Conservation (phyloP, 1,140 invertebrate species). For the Drosophila nebulosa region DNA sequence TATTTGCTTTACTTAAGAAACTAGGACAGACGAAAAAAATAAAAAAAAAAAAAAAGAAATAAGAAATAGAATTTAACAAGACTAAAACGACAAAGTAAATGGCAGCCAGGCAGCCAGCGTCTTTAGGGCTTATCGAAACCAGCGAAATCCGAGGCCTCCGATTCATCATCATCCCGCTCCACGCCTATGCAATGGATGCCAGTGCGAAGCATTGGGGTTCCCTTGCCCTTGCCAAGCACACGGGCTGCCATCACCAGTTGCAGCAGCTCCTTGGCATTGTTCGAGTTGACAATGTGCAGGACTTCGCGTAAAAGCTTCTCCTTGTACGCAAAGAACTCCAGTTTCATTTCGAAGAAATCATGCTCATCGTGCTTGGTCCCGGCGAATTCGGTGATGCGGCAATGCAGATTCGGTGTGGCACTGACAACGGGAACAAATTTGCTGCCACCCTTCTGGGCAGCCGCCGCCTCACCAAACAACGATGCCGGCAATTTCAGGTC, state of each 20-base stretch:
- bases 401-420: slow-evolving; percentile 76
- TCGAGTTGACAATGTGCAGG: slow-evolving; percentile 80
- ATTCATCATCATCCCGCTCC: slow-evolving; percentile 81
- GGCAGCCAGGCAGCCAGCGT: neutral
- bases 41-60: neutral
- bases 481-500: slow-evolving; percentile 71
- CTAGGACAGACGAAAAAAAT: neutral
- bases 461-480: slow-evolving; percentile 53
- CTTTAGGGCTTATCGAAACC: slow-evolving; percentile 62
- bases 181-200: slow-evolving; percentile 82
- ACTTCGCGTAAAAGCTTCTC: slow-evolving; percentile 82
- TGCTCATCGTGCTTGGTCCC: slow-evolving; percentile 69
- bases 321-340: slow-evolving; percentile 82
- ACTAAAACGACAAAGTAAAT: neutral
- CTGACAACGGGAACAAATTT: slow-evolving; percentile 65
- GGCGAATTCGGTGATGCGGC: slow-evolving; percentile 67
- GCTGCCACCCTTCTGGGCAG: slow-evolving; percentile 20
- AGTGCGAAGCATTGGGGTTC: slow-evolving; percentile 82
- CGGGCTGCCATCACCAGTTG: slow-evolving; percentile 79
- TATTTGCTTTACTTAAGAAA: neutral
- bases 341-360: slow-evolving; percentile 80
- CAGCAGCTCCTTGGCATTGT: slow-evolving; percentile 67
- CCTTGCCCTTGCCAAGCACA: slow-evolving; percentile 82
- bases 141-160: slow-evolving; percentile 68
- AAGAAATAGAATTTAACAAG: slow-evolving; percentile 2